phyloP scores from a whole-genome alignment of 2,113 vertebrate genomes.

The Morphnarchus princeps region DNA sequence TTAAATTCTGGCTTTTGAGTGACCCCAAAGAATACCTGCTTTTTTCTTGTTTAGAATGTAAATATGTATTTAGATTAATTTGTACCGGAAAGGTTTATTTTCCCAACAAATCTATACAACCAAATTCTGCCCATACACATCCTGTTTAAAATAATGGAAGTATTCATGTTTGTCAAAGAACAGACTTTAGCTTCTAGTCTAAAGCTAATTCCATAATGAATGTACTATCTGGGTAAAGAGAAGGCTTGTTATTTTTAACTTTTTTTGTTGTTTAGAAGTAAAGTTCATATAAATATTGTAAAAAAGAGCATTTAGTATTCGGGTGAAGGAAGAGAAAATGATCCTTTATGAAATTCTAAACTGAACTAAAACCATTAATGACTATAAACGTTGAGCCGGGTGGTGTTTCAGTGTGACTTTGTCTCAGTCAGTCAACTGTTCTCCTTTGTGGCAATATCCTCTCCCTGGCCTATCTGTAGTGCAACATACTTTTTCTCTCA shows the following conservation, averaged over 20 bases:
- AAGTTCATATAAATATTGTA: not conserved
- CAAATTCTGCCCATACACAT: not conserved
- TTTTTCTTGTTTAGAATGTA: not conserved
- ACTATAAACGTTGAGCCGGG: not conserved
- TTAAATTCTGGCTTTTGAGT: not conserved
- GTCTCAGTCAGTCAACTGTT: not conserved
- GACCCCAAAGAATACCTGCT: not conserved
- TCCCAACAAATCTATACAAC: not conserved
- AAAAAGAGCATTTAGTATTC: not conserved
- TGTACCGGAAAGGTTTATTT: not conserved
- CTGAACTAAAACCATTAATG: not conserved
- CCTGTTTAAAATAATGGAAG: not conserved
- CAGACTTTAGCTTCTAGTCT: not conserved
- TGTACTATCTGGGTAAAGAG: not conserved
- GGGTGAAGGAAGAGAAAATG: not conserved
- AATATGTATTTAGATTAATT: not conserved
- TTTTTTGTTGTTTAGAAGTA: not conserved
- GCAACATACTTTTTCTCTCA: not conserved
- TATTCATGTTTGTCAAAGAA: not conserved
- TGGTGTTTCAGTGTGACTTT: not conserved
- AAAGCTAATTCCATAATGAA: not conserved
- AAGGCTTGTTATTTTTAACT: not conserved
- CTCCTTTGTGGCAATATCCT: accelerated
- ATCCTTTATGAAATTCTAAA: not conserved
- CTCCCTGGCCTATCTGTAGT: not conserved